Percentiles rank a stretch among this genome's conserved stretches.
Conservation (phyloP, 2,888 invertebrate species). For the Vesta saturnalis region DNA sequence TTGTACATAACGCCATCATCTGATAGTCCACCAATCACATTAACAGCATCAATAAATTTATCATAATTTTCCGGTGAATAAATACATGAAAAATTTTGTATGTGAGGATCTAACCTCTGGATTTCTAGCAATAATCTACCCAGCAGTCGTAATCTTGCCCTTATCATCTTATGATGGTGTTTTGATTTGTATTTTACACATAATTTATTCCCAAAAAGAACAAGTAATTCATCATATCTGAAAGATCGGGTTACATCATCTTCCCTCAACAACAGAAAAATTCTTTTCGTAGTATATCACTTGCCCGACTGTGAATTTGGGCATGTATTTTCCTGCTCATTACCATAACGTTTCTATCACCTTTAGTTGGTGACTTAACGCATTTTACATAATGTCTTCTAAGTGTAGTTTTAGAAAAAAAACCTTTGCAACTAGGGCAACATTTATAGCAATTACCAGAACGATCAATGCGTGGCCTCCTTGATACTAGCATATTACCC, state of each 20-base stretch:
- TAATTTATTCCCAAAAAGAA: background rate
- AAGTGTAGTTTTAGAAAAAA: background rate
- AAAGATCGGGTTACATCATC: background rate
- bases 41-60: background rate
- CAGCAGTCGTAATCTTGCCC: background rate
- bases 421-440: background rate
- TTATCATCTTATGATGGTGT: background rate
- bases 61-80: background rate
- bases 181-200: background rate
- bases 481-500: too few species aligned
- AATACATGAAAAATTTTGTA: background rate
- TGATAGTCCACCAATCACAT: background rate
- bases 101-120: background rate
- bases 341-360: too few species aligned
- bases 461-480: too few species aligned
- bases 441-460: too few species aligned
- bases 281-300: background rate
- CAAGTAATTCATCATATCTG: constrained; percentile 2
- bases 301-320: too few species aligned
- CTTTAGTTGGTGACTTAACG: background rate
- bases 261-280: background rate
- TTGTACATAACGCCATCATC: background rate
- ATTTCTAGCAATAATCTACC: background rate
- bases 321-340: too few species aligned
- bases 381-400: background rate